Conservation (phyloP, 2,888 invertebrate genomes). For the Nomada fucata region DNA sequence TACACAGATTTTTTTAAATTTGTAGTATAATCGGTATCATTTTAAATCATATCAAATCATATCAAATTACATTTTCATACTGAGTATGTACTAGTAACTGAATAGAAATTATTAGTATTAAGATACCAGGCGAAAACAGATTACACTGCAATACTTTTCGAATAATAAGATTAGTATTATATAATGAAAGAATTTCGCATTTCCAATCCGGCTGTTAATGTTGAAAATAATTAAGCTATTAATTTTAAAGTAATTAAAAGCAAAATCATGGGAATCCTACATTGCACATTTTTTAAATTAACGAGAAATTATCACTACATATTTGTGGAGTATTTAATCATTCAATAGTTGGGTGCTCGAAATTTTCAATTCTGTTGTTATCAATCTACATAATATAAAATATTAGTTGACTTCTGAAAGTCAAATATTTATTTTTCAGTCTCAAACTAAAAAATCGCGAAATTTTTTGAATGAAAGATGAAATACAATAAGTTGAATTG, state of each 20-base stretch:
- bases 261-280: too few relatives aligned
- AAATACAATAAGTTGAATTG: not conserved
- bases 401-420: not conserved
- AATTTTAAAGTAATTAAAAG: too few relatives aligned
- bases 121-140: not conserved
- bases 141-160: too few relatives aligned
- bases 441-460: too few relatives aligned
- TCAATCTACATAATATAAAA: not conserved
- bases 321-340: not conserved
- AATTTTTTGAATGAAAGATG: not conserved
- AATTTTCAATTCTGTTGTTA: not conserved
- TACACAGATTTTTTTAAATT: not conserved
- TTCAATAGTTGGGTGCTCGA: not conserved
- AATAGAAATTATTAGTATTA: not conserved
- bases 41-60: not conserved
- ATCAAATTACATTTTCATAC: not conserved
- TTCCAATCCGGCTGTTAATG: too few relatives aligned
- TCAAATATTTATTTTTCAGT: not conserved
- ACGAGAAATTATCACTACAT: not conserved
- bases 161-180: too few relatives aligned
- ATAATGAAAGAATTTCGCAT: too few relatives aligned
- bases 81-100: not conserved
- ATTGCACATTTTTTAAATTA: too few relatives aligned
- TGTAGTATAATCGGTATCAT: not conserved
- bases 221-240: too few relatives aligned